Evolutionary conservation across 2,888 invertebrate species (phyloP).

Genomic region (Ennomos erosarius): DNA sequence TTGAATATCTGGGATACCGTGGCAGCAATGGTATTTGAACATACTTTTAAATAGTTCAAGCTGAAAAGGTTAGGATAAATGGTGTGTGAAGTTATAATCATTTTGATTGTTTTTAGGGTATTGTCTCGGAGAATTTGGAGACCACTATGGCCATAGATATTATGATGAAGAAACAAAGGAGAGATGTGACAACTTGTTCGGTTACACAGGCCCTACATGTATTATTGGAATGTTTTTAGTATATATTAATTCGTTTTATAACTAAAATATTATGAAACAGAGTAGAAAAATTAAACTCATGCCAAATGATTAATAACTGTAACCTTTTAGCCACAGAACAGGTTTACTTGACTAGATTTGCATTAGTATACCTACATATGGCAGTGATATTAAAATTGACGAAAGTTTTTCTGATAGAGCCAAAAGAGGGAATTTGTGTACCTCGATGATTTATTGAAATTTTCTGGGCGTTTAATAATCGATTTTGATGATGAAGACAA

Average conservation of each 20-base stretch:
- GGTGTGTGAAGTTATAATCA: too few species aligned
- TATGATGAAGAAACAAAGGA: slow-evolving; percentile 7
- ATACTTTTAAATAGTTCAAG: background rate
- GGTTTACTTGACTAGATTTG: too few species aligned
- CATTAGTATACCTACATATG: too few species aligned
- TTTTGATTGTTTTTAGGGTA: slow-evolving; percentile 6
- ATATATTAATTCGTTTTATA: background rate
- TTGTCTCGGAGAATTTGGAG: slow-evolving; percentile 5
- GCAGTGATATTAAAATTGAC: too few species aligned
- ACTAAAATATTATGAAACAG: background rate
- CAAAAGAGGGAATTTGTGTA: too few species aligned
- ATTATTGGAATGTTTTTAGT: background rate
- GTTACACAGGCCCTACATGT: slow-evolving; percentile 15
- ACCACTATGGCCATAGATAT: background rate
- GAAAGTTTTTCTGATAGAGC: too few species aligned
- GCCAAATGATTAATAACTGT: too few species aligned
- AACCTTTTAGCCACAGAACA: too few species aligned
- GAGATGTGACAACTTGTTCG: slow-evolving; percentile 8
- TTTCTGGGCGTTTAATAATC: too few species aligned
- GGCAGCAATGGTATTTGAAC: slow-evolving; percentile 8
- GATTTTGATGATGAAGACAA: too few species aligned
- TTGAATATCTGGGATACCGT: slow-evolving; percentile 22
- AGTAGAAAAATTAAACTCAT: background rate
- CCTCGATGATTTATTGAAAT: too few species aligned
- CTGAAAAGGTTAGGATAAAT: too few species aligned